Evolutionary conservation across 1,140 invertebrate species (phyloP).

Genomic region (Drosophila fuyamai): DNA sequence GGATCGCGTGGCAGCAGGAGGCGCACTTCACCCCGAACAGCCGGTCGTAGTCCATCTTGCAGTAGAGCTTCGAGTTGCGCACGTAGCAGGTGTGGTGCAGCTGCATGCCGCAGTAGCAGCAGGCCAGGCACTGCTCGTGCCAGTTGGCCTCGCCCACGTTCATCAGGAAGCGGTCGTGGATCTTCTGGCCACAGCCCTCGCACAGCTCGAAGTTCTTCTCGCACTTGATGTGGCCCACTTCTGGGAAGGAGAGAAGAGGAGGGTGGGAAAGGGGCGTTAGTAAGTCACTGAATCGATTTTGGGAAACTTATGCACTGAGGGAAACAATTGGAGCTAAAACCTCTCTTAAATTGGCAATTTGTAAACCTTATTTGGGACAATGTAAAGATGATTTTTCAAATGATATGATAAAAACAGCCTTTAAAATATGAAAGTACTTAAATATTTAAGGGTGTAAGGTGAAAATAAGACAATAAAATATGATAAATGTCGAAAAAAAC

Average conservation of each 20-base stretch:
- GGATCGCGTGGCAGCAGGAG: conserved; percentile 94
- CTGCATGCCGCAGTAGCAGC: conserved; percentile 94
- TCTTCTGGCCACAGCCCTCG: conserved; percentile 95
- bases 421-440: too few species aligned
- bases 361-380: too few species aligned
- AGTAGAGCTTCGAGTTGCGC: conserved; percentile 96
- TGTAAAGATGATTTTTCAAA: too few species aligned
- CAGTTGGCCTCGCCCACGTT: conserved; percentile 95
- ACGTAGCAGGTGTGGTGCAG: conserved; percentile 96
- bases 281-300: conserved; percentile 22
- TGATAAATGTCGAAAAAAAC: too few species aligned
- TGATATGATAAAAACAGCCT: too few species aligned
- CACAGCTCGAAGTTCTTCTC: conserved; percentile 91
- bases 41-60: conserved; percentile 97
- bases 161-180: conserved; percentile 96
- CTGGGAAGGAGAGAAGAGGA: conserved; percentile 29
- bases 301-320: neutral
- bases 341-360: too few species aligned
- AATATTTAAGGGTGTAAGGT: too few species aligned
- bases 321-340: neutral
- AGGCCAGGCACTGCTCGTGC: conserved; percentile 97
- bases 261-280: conserved; percentile 8
- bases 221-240: conserved; percentile 87
- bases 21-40: conserved; percentile 97
- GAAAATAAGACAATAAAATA: too few species aligned